Evolutionary conservation across 92 coral and sea anemone genomes (phyloP).

Genomic region (Palythoa grandis): DNA sequence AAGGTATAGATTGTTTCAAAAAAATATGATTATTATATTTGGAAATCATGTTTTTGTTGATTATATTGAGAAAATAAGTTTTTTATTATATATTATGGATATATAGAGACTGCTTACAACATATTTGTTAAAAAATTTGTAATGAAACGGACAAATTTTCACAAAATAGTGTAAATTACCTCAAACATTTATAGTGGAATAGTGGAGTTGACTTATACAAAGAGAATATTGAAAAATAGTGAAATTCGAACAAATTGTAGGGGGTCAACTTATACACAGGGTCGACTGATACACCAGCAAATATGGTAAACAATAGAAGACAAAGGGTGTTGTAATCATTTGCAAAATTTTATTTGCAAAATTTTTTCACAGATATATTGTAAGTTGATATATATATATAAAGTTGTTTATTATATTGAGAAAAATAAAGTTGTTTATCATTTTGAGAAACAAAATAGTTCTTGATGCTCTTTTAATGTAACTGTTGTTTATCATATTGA

Average conservation of each 20-base stretch:
- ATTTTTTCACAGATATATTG: conserved; percentile 3
- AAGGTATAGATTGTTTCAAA: conserved; percentile 10
- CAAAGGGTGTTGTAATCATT: conserved; percentile 11
- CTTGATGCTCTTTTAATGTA: conserved; percentile 12
- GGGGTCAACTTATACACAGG: background rate
- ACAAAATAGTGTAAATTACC: conserved; percentile 9
- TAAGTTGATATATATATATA: conserved; percentile 12
- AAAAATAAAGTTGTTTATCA: conserved; percentile 9
- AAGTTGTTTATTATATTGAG: conserved; percentile 6
- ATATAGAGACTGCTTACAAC: conserved; percentile 4
- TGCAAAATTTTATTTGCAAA: conserved; percentile 4
- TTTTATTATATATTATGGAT: background rate
- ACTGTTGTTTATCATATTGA: conserved; percentile 14
- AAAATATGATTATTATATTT: conserved; percentile 6
- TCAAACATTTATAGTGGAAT: background rate
- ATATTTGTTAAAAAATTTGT: conserved; percentile 3
- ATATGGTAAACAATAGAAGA: background rate
- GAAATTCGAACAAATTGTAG: background rate
- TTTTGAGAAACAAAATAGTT: conserved; percentile 14
- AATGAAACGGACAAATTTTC: conserved; percentile 8
- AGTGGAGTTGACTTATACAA: conserved; percentile 1
- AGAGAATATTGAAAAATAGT: background rate
- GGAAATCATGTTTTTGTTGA: conserved; percentile 5
- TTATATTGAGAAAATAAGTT: conserved; percentile 4
- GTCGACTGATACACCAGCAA: too few species aligned